A percentile compares a stretch with the other conserved stretches of the same genome.
These are phyloP conservation scores for Bradypodion ventrale DNA, from an alignment of 2,797 vertebrate genomes.

Conservation along the genomic window DNA sequence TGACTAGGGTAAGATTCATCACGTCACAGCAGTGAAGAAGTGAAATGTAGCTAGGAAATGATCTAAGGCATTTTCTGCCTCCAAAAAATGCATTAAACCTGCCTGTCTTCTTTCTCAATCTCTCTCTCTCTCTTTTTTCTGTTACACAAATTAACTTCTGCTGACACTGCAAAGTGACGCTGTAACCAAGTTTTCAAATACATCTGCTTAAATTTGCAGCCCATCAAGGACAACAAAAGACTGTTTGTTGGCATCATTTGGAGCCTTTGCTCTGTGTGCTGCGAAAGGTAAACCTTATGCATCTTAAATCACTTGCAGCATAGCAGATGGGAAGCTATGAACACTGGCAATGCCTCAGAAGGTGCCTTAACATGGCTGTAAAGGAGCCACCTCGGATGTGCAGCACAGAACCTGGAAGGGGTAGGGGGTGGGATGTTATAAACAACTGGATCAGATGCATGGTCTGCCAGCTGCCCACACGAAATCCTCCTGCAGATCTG, in stretches of 20 bases:
- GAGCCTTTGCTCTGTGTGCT: neutral
- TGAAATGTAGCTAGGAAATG: neutral
- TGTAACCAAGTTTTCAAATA: neutral
- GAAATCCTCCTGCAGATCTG: neutral
- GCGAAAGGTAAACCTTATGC: neutral
- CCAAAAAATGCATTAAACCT: neutral
- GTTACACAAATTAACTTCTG: conserved; percentile 9
- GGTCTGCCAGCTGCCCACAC: neutral
- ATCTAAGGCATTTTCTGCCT: neutral
- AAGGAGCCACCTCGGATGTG: neutral
- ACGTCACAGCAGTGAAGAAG: neutral
- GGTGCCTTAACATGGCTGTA: no score
- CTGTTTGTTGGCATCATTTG: neutral
- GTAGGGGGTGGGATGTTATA: neutral
- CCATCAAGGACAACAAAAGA: neutral
- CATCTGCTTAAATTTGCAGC: conserved; percentile 4
- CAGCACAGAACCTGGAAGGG: neutral
- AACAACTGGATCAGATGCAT: neutral
- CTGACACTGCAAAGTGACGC: neutral
- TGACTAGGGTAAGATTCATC: neutral
- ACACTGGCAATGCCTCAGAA: no score
- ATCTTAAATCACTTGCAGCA: neutral
- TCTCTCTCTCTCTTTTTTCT: no score
- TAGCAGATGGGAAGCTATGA: neutral
- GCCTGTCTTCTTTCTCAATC: neutral